These are phyloP conservation scores for Anticlea derivata DNA, from an alignment of 2,888 invertebrate species.

Conservation along the genomic window DNA sequence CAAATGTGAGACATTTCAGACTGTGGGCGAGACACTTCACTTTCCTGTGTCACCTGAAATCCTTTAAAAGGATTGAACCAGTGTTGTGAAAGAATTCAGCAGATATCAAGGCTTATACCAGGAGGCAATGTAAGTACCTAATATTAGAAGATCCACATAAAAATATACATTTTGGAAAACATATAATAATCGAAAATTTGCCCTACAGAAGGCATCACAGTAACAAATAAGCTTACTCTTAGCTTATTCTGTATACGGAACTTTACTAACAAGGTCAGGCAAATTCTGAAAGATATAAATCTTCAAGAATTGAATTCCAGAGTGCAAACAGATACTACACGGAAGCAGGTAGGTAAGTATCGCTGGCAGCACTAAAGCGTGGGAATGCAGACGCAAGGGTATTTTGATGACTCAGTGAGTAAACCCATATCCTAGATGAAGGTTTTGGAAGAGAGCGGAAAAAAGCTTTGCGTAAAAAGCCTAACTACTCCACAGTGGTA, in stretches of 20 bases:
- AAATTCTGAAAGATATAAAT: slow-evolving; percentile 33
- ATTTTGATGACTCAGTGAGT: slow-evolving; percentile 7
- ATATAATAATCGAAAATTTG: too few relatives aligned
- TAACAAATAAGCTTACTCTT: neutral
- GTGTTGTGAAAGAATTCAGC: too few relatives aligned
- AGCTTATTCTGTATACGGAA: slow-evolving; percentile 24
- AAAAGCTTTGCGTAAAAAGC: too few relatives aligned
- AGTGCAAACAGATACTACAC: slow-evolving; percentile 21
- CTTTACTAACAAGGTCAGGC: slow-evolving; percentile 27
- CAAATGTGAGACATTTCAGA: neutral
- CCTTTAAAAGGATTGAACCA: too few relatives aligned
- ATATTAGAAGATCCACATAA: too few relatives aligned
- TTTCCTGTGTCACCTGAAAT: too few relatives aligned
- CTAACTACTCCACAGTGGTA: too few relatives aligned
- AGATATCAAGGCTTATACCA: too few relatives aligned
- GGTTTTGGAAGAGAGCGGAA: neutral
- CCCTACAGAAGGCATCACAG: too few relatives aligned
- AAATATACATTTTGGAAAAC: too few relatives aligned
- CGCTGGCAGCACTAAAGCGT: slow-evolving; percentile 29
- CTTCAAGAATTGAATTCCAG: slow-evolving; percentile 29
- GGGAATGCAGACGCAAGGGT: slow-evolving; percentile 37
- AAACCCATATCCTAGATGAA: neutral
- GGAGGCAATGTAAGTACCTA: too few relatives aligned
- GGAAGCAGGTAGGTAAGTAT: slow-evolving; percentile 23
- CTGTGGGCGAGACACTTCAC: too few relatives aligned